Conservation (phyloP, 2,888 invertebrate species). For the Brachycybe producta region DNA sequence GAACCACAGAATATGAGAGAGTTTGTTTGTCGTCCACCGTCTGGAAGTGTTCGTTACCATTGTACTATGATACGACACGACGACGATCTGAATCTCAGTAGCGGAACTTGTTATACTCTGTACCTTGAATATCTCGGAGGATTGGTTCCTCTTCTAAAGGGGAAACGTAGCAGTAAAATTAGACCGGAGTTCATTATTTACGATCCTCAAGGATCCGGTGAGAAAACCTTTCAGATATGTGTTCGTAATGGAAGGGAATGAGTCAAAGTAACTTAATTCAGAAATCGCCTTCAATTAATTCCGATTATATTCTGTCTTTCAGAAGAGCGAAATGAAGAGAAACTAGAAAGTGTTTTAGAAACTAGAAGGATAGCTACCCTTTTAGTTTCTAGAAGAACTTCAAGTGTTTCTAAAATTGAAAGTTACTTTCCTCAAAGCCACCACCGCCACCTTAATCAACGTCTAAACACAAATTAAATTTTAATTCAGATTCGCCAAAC, state of each 20-base stretch:
- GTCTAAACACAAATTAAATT: too few species aligned
- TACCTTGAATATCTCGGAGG: conserved; percentile 95
- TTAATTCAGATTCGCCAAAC: conserved; percentile 2
- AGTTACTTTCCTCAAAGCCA: too few species aligned
- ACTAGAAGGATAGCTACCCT: too few species aligned
- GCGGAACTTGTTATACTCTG: conserved; percentile 39
- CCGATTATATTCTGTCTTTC: too few species aligned
- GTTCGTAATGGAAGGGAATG: background rate
- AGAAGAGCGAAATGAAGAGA: too few species aligned
- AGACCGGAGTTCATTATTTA: conserved; percentile 96
- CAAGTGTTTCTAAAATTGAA: too few species aligned
- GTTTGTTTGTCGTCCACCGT: conserved; percentile 85
- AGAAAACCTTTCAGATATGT: background rate
- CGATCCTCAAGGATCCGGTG: conserved; percentile 53
- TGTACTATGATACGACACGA: conserved; percentile 96
- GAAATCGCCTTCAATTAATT: too few species aligned
- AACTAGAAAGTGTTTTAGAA: too few species aligned
- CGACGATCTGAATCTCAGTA: conserved; percentile 47
- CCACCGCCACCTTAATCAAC: too few species aligned
- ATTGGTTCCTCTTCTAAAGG: conserved; percentile 86
- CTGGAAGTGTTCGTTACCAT: conserved; percentile 70
- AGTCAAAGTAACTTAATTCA: too few species aligned
- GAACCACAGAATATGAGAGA: conserved; percentile 72
- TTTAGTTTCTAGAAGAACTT: too few species aligned
- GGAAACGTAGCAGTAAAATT: conserved; percentile 89